Percentiles rank a stretch among this genome's conserved stretches.
Conservation (phyloP, 2,797 vertebrate species). For the Miichthys miiuy region DNA sequence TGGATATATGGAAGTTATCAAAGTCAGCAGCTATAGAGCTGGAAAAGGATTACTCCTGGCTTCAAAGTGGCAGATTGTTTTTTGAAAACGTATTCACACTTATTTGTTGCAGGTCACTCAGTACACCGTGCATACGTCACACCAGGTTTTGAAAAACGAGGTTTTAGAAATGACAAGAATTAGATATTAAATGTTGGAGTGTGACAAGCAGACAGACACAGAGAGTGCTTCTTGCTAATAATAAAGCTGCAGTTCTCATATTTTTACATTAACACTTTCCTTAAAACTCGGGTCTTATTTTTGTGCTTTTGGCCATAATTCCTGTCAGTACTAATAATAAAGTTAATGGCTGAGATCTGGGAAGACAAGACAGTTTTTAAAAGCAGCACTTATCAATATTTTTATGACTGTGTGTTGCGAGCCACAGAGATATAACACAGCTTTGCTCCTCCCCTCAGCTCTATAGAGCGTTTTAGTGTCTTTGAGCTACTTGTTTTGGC, state of each 20-base stretch:
- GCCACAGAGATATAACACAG: background rate
- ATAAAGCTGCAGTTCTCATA: background rate
- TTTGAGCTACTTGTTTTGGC: background rate
- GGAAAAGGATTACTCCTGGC: background rate
- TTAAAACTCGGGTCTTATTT: background rate
- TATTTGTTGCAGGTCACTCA: background rate
- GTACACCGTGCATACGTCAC: background rate
- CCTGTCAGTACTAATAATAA: background rate
- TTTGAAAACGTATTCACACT: slow-evolving; percentile 16
- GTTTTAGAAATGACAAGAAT: slow-evolving; percentile 11
- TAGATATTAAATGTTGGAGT: background rate
- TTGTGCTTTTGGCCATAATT: background rate
- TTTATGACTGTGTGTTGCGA: background rate
- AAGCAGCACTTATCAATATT: background rate
- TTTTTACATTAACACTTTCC: background rate
- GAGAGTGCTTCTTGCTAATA: background rate
- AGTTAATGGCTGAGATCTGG: background rate
- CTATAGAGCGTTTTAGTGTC: background rate
- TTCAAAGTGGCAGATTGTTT: slow-evolving; percentile 5
- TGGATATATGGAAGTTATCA: slow-evolving; percentile 8
- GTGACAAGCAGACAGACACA: rapidly evolving
- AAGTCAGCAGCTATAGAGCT: background rate
- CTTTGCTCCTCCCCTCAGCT: background rate
- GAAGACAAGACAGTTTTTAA: slow-evolving; percentile 1
- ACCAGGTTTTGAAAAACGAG: slow-evolving; percentile 3